Percentiles rank a stretch among this genome's conserved stretches.
Conservation (phyloP, 1,140 invertebrate species). For the Teleogryllus occipitalis region DNA sequence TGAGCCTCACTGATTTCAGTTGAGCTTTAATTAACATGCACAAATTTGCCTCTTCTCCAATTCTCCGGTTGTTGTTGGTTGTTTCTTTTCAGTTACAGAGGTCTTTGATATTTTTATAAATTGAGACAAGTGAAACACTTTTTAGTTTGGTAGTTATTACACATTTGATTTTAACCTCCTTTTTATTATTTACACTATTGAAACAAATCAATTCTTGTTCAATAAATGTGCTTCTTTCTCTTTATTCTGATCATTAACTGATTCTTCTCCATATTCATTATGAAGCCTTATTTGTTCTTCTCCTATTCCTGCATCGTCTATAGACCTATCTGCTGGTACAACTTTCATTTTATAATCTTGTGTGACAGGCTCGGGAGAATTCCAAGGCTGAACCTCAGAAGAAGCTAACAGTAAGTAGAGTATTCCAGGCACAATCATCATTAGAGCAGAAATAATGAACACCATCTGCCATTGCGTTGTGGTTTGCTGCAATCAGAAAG, state of each 20-base stretch:
- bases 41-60: no score
- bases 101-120: no score
- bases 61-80: no score
- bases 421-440: constrained; percentile 42
- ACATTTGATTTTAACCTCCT: background rate
- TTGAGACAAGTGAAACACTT: background rate
- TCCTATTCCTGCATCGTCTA: background rate
- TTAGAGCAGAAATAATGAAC: constrained; percentile 46
- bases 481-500: constrained; percentile 47
- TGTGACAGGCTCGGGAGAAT: constrained; percentile 31
- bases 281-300: background rate
- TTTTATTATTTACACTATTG: no score
- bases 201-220: no score
- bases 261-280: no score
- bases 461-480: constrained; percentile 55
- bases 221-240: no score
- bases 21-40: no score
- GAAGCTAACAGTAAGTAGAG: constrained; percentile 47
- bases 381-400: constrained; percentile 54
- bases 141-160: background rate
- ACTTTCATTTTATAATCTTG: background rate
- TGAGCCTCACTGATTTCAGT: no score
- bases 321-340: background rate
- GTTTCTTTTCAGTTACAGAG: no score
- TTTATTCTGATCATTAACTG: no score